Evolutionary conservation across 2,113 vertebrate genomes (phyloP).

Genomic region (Corythornis cristatus): DNA sequence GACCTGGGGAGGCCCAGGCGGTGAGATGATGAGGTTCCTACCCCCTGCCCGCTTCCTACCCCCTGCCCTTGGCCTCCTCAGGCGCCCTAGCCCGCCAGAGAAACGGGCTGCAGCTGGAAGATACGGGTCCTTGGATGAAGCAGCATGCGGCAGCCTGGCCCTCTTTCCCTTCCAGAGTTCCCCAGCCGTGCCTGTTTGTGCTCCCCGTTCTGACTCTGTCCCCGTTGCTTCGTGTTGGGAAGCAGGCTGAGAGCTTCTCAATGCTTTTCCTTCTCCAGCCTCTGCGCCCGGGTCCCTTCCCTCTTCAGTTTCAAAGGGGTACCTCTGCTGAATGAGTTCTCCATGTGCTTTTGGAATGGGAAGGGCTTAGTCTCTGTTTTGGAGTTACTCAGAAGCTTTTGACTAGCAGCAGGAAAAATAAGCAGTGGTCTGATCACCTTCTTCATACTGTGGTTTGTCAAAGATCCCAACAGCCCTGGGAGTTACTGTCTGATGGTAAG

Average conservation of each 20-base stretch:
- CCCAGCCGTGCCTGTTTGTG: rapidly evolving
- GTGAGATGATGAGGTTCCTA: not conserved
- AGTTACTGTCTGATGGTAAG: rapidly evolving
- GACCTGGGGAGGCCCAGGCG: not conserved
- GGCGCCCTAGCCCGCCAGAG: not conserved
- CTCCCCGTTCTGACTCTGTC: rapidly evolving
- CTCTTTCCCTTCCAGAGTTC: no score
- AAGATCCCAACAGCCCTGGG: not conserved
- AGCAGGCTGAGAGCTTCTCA: not conserved
- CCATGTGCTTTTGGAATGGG: not conserved
- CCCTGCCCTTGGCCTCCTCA: not conserved
- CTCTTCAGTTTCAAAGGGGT: rapidly evolving
- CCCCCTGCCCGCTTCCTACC: no score
- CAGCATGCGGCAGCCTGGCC: not conserved
- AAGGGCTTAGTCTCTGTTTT: not conserved
- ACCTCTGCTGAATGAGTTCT: not conserved
- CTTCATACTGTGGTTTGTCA: not conserved
- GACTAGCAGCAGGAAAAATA: not conserved
- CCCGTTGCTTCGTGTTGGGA: not conserved
- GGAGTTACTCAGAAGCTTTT: not conserved
- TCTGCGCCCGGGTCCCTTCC: rapidly evolving
- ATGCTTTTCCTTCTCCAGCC: not conserved
- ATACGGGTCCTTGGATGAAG: not conserved
- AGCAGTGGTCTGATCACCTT: not conserved
- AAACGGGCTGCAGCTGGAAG: not conserved